Conservation (phyloP, 2,113 vertebrate species). For the Nansenia antarctica region DNA sequence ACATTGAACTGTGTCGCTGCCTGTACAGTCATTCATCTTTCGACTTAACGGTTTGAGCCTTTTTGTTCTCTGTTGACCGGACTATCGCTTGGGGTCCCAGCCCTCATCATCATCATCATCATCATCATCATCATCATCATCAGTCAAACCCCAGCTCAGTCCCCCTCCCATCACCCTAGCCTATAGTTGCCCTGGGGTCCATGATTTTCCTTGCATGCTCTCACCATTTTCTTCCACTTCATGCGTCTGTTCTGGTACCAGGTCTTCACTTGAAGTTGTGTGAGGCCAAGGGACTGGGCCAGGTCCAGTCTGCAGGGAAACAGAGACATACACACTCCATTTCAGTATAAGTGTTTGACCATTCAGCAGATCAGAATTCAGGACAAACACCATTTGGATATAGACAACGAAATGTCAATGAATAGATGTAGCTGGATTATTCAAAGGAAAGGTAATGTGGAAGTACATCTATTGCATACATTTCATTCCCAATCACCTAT, state of each 20-base stretch:
- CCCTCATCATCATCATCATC: too few relatives aligned
- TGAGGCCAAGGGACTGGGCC: constrained; percentile 93
- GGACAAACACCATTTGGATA: background rate
- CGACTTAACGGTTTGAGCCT: constrained; percentile 52
- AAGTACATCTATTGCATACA: background rate
- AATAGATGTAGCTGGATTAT: background rate
- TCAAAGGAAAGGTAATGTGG: background rate
- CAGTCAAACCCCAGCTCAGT: constrained; percentile 33
- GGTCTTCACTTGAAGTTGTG: constrained; percentile 98
- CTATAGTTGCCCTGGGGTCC: background rate
- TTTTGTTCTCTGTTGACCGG: constrained; percentile 59
- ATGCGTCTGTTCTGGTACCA: constrained; percentile 99
- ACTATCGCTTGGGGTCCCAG: constrained; percentile 55
- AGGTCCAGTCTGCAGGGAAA: constrained; percentile 84
- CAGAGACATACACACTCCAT: constrained; percentile 17
- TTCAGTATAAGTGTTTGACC: background rate
- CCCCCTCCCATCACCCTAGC: background rate
- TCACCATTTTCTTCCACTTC: constrained; percentile 99
- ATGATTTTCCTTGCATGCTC: background rate
- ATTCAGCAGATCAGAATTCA: background rate
- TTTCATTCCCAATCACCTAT: background rate
- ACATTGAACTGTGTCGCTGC: constrained; percentile 55
- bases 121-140: constrained; percentile 54
- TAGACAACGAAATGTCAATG: background rate
- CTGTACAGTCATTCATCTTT: constrained; percentile 63